These are phyloP conservation scores for Deilephila porcellus DNA, from an alignment of 2,888 invertebrate species.

Conservation along the genomic window DNA sequence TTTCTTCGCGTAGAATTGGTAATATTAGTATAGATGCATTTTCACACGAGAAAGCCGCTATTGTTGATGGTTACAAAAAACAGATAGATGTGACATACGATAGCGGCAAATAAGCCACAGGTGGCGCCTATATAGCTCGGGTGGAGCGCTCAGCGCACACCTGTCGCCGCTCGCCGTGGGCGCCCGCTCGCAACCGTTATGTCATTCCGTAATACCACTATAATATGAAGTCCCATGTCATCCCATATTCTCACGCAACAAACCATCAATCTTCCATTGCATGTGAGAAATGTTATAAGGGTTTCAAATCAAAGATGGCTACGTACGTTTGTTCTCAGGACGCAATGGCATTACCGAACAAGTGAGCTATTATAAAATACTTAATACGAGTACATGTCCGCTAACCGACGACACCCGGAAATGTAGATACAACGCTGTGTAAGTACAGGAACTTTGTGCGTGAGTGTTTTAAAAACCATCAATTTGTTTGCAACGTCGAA, in stretches of 20 bases:
- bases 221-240: constrained; percentile 59
- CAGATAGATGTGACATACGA: constrained; percentile 14
- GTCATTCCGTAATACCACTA: constrained; percentile 72
- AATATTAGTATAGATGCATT: background rate
- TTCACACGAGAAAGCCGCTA: constrained; percentile 29
- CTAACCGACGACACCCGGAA: constrained; percentile 33
- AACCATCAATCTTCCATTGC: constrained; percentile 58
- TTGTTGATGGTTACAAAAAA: constrained; percentile 9
- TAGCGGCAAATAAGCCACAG: constrained; percentile 35
- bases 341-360: constrained; percentile 17
- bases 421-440: constrained; percentile 19
- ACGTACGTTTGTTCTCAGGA: constrained; percentile 15
- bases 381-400: constrained; percentile 29
- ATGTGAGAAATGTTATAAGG: constrained; percentile 26
- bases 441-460: background rate
- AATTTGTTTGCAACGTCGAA: constrained; percentile 4
- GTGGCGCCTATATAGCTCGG: constrained; percentile 44
- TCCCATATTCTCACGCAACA: constrained; percentile 74
- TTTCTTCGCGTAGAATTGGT: background rate
- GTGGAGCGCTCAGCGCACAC: constrained; percentile 49
- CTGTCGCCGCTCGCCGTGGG: constrained; percentile 55
- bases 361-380: constrained; percentile 22
- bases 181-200: constrained; percentile 68
- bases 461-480: background rate
- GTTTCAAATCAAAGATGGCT: constrained; percentile 14